These are phyloP conservation scores for Manis pentadactyla DNA, from an alignment of 2,797 vertebrate genomes.

Conservation along the genomic window DNA sequence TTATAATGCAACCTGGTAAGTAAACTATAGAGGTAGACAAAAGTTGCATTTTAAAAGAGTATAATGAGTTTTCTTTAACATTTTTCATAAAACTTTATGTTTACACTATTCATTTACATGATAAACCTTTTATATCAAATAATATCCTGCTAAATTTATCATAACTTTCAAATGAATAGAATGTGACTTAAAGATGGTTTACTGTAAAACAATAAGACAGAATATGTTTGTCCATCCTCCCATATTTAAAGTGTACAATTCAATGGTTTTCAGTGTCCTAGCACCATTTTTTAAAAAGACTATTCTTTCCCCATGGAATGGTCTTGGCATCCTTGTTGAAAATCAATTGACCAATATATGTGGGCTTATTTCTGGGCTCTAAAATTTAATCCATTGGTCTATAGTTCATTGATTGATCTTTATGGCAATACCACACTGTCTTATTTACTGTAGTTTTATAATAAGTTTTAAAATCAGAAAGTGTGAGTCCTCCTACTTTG, in stretches of 20 bases:
- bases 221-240: not conserved
- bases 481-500: not conserved
- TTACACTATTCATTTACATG: not conserved
- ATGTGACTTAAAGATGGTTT: conserved; percentile 4
- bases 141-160: not conserved
- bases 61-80: not conserved
- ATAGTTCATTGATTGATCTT: not conserved
- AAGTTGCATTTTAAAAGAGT: not conserved
- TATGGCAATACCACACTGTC: not conserved
- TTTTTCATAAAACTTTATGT: conserved; percentile 35
- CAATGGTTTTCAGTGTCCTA: not conserved
- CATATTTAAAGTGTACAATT: not conserved
- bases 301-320: not conserved
- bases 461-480: conserved; percentile 14
- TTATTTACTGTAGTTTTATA: conserved; percentile 24
- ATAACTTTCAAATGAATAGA: conserved; percentile 20
- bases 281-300: not conserved
- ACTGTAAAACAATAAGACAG: not conserved
- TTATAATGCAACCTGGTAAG: not conserved
- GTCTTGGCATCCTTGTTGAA: not conserved
- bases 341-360: not conserved
- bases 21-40: not conserved
- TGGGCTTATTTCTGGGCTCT: conserved; percentile 26
- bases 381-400: not conserved
- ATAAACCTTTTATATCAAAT: conserved; percentile 32